Percentiles rank a stretch among this genome's conserved stretches.
phyloP scores from a whole-genome alignment of 1,140 invertebrate species.

The Nephotettix cincticeps region DNA sequence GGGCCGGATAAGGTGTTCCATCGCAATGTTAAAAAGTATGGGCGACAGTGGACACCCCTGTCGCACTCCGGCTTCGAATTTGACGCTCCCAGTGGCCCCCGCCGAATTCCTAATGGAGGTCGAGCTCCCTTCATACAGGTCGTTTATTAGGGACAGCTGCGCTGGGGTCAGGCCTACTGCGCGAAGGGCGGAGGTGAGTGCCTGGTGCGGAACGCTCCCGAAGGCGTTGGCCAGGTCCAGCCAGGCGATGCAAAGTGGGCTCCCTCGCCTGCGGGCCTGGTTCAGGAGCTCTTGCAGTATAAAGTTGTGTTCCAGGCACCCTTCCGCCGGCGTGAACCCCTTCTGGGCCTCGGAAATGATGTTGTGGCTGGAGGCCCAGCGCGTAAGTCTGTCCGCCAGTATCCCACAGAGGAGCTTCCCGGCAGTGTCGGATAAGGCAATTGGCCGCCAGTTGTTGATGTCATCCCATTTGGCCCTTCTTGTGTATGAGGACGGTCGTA shows the following conservation, averaged over 20 bases:
- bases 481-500: no score
- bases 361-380: not conserved
- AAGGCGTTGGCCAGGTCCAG: no score
- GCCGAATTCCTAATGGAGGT: not conserved
- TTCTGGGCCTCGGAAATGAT: no score
- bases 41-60: not conserved
- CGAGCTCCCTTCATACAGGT: not conserved
- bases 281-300: not conserved
- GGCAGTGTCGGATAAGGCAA: not conserved
- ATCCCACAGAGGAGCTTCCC: no score
- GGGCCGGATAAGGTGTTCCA: no score
- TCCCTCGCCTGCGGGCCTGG: not conserved
- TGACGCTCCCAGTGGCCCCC: not conserved
- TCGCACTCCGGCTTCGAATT: not conserved
- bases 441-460: not conserved
- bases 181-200: slow-evolving; percentile 1
- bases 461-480: not conserved
- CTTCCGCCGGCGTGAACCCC: not conserved
- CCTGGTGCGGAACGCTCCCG: no score
- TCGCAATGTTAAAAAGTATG: no score
- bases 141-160: not conserved
- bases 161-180: not conserved
- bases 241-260: not conserved
- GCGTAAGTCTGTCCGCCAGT: not conserved
- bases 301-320: not conserved